Evolutionary conservation across 2,113 vertebrate species (phyloP).

Genomic region (Dromiciops gliroides): DNA sequence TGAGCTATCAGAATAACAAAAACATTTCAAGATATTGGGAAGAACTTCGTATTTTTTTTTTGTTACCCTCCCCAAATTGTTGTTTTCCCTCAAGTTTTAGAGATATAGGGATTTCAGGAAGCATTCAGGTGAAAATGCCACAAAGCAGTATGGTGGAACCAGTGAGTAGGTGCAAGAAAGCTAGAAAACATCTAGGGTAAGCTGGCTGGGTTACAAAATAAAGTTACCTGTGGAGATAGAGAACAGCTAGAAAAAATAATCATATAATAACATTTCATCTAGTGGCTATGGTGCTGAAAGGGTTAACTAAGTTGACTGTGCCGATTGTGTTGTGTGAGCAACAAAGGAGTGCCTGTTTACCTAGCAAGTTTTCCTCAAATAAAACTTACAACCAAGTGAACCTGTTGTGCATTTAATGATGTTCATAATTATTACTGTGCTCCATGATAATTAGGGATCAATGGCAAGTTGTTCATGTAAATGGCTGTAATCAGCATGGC

Average conservation of each 20-base stretch:
- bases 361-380: background rate
- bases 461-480: background rate
- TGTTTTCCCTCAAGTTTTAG: background rate
- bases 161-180: background rate
- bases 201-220: background rate
- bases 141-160: background rate
- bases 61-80: background rate
- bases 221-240: background rate
- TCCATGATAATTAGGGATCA: background rate
- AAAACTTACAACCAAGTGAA: conserved; percentile 7
- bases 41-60: background rate
- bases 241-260: background rate
- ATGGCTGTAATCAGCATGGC: background rate
- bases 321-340: background rate
- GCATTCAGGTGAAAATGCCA: background rate
- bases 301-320: background rate
- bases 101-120: conserved; percentile 31
- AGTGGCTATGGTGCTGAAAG: background rate
- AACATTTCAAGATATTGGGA: conserved; percentile 21
- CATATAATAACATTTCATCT: background rate
- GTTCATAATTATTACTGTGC: background rate
- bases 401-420: background rate
- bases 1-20: background rate
- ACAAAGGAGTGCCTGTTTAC: background rate
- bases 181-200: background rate